A percentile compares a stretch with the other conserved stretches of the same genome.
Conservation (phyloP, 2,113 vertebrate genomes). For the Labeo catla region DNA sequence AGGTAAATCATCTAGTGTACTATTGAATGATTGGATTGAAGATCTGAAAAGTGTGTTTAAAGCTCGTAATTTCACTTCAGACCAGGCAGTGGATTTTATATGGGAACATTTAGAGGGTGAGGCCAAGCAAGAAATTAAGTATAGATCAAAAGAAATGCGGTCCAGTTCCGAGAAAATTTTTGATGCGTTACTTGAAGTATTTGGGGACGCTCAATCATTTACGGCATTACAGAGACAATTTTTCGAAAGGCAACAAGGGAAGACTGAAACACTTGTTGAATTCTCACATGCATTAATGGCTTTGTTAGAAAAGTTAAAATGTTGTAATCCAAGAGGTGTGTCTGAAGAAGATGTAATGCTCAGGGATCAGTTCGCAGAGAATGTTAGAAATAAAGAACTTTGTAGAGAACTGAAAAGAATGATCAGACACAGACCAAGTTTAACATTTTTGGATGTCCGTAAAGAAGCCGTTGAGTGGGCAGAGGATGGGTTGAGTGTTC, state of each 20-base stretch:
- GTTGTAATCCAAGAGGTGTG: not conserved
- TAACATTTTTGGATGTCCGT: not conserved
- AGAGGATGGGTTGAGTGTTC: not conserved
- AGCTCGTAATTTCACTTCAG: not conserved
- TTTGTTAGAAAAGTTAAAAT: not conserved
- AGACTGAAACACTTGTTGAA: not conserved
- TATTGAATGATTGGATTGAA: not conserved
- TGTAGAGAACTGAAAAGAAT: not conserved
- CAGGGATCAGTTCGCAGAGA: constrained; percentile 1
- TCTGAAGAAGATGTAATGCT: not conserved
- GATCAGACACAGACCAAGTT: not conserved
- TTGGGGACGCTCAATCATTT: not conserved
- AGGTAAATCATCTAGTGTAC: not conserved
- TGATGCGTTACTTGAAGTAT: not conserved
- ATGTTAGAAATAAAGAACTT: not conserved
- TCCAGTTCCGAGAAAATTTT: not conserved
- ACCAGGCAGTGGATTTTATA: not conserved
- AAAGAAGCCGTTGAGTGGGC: constrained; percentile 10
- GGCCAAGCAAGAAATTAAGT: constrained; percentile 4
- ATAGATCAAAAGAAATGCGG: not conserved
- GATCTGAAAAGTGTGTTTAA: not conserved
- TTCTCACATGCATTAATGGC: not conserved
- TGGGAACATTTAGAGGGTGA: not conserved
- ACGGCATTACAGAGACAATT: not conserved
- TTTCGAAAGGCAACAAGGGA: not conserved